Base-by-base conservation (phyloP, 2,113 vertebrate species). In the Centropus bengalensis region DNA sequence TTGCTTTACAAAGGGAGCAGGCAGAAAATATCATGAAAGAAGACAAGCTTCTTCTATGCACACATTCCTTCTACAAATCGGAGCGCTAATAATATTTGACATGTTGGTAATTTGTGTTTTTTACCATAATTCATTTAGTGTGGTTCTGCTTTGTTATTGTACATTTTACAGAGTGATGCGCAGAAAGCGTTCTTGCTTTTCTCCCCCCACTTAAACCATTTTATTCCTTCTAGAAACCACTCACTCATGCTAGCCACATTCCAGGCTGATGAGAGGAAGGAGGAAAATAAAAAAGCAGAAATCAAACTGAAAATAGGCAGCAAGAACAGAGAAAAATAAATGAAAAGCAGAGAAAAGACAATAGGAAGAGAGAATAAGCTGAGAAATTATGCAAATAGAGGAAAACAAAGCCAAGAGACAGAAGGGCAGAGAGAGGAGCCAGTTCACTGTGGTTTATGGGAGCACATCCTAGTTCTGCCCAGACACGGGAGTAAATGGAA, bases 31-130 rank as follows among this genome's bases (percentile, higher is more conserved):
- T 33, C 62, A 24, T 38, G 33, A 73, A 60, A 32, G 38, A 87
- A 60, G 82, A 91, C 96, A 95, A 89, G 42, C 83, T 95, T 93
- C 78, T 60, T 93, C 90, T 77, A 42, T 85, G 91, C 75, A 90
- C 23, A 76, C 28, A 69, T 86, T 89, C 89, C 92, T 94, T 22
- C 82, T 83, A 91, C 91, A 91, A 95, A 97, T 93, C 76, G 18
- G 15, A 95, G 73, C 9, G 38, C 96, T 98, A 97, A 97, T 97
- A 88, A 88, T 82, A 96, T 97, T 97, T 98, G 98, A 98, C 97
- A 96, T 88, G 93, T 95, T 89, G 91, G 96, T 96, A 97, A 97
- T 98, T 98, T 96, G 86, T 14, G 64, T 59, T 91, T 92, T 75
- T 32, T 44, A 71, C 86, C 87, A 47, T 96, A 96, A 98, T 98